phyloP scores from a whole-genome alignment of 2,888 invertebrate genomes.

The Heliconius ethilla region DNA sequence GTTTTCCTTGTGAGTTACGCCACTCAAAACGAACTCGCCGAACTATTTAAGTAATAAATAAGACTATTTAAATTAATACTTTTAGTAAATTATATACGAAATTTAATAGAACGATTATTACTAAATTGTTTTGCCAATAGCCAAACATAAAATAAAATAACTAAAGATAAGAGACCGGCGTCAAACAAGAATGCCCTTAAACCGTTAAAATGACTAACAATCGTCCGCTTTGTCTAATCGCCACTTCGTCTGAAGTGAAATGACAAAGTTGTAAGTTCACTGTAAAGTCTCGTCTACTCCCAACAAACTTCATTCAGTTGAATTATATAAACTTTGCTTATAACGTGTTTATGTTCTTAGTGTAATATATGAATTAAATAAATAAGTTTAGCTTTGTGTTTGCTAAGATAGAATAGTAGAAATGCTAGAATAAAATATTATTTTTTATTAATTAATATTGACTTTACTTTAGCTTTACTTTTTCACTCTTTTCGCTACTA shows the following conservation, averaged over 20 bases:
- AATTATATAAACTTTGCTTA: not conserved
- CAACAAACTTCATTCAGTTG: not conserved
- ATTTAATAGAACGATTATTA: not conserved
- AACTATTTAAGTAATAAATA: too few relatives aligned
- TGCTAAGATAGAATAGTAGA: not conserved
- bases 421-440: not conserved
- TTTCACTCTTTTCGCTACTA: too few relatives aligned
- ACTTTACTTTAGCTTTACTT: too few relatives aligned
- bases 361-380: not conserved
- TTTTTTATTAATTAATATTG: too few relatives aligned
- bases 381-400: not conserved
- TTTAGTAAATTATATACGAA: not conserved
- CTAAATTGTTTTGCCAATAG: not conserved
- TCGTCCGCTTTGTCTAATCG: slow-evolving; percentile 29
- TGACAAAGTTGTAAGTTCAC: slow-evolving; percentile 29
- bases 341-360: not conserved
- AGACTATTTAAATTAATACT: too few relatives aligned
- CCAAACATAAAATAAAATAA: not conserved
- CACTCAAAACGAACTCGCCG: too few relatives aligned
- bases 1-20: too few relatives aligned
- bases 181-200: slow-evolving; percentile 27
- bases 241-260: slow-evolving; percentile 30
- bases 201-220: slow-evolving; percentile 26
- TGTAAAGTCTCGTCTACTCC: slow-evolving; percentile 23
- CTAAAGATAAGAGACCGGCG: slow-evolving; percentile 6